Percentiles rank a stretch among this genome's conserved stretches.
These are phyloP conservation scores for Leucophenga varia DNA, from an alignment of 1,140 invertebrate genomes.

Conservation along the genomic window DNA sequence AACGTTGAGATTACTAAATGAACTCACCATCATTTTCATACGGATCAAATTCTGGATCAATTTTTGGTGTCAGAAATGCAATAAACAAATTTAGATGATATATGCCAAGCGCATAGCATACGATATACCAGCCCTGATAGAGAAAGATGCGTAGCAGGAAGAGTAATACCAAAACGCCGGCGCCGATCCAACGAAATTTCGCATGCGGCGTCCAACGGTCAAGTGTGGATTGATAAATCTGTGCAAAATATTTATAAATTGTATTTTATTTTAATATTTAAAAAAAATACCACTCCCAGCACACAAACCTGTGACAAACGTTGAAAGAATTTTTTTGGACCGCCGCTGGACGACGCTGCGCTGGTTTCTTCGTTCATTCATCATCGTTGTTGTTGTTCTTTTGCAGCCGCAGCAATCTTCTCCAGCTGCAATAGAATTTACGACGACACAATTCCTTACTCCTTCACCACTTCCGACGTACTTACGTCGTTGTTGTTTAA, in stretches of 20 bases:
- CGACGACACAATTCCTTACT: no score
- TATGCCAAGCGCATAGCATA: conserved; percentile 97
- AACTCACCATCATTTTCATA: conserved; percentile 69
- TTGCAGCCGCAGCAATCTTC: conserved; percentile 4
- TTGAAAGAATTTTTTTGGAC: conserved; percentile 45
- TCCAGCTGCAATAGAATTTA: no score
- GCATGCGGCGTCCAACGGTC: conserved; percentile 69
- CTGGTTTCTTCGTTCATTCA: conserved; percentile 55
- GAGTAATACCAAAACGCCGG: conserved; percentile 59
- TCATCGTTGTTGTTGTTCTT: conserved; percentile 29
- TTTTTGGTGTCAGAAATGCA: conserved; percentile 98
- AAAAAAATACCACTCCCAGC: background rate
- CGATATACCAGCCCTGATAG: conserved; percentile 96
- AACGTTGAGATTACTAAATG: no score
- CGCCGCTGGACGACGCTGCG: conserved; percentile 30
- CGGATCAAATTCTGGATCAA: conserved; percentile 94
- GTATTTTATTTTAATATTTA: background rate
- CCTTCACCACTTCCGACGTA: no score
- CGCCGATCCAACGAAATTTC: conserved; percentile 62
- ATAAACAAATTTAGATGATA: conserved; percentile 99
- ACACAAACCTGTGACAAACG: conserved; percentile 47
- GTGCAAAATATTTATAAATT: background rate
- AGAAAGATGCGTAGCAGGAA: conserved; percentile 65
- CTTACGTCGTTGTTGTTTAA: no score
- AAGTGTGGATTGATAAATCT: conserved; percentile 63